Evolutionary conservation across 2,888 invertebrate genomes (phyloP).

Genomic region (Sisyra terminalis): DNA sequence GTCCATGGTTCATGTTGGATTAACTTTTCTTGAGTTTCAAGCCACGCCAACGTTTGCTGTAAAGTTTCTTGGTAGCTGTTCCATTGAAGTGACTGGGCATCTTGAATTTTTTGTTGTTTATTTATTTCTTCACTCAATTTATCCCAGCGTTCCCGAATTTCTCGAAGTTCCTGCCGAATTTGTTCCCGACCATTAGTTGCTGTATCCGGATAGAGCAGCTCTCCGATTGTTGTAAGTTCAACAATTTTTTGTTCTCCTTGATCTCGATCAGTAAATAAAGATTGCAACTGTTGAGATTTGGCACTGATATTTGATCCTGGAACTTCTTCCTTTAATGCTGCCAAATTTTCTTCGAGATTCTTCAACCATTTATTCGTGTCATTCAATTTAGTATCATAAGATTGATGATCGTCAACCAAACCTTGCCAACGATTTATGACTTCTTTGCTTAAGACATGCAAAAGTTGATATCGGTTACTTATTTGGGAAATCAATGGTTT

Average conservation of each 20-base stretch:
- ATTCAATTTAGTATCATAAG: slow-evolving; percentile 56
- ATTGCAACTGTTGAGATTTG: slow-evolving; percentile 49
- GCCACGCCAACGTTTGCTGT: slow-evolving; percentile 69
- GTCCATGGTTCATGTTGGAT: slow-evolving; percentile 60
- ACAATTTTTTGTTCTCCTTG: slow-evolving; percentile 67
- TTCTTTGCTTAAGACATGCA: slow-evolving; percentile 69
- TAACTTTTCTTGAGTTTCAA: slow-evolving; percentile 68
- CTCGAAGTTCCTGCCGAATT: slow-evolving; percentile 69
- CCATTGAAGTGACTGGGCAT: slow-evolving; percentile 68
- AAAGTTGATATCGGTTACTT: slow-evolving; percentile 69
- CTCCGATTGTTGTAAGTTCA: slow-evolving; percentile 59
- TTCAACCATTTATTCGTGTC: slow-evolving; percentile 64
- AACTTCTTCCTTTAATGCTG: slow-evolving; percentile 43
- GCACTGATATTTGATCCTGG: slow-evolving; percentile 40
- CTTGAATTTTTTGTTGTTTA: slow-evolving; percentile 70
- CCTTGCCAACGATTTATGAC: slow-evolving; percentile 71
- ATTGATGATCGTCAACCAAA: slow-evolving; percentile 67
- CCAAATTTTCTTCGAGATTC: slow-evolving; percentile 56
- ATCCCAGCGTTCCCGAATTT: slow-evolving; percentile 76
- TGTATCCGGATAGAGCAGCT: slow-evolving; percentile 83
- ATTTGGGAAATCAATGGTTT: slow-evolving; percentile 79
- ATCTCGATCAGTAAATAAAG: slow-evolving; percentile 62
- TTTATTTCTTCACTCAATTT: slow-evolving; percentile 66
- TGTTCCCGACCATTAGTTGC: slow-evolving; percentile 80
- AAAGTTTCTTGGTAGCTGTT: slow-evolving; percentile 74